Evolutionary conservation across 2,888 invertebrate genomes (phyloP).

Genomic region (Drosophila imparisetae): DNA sequence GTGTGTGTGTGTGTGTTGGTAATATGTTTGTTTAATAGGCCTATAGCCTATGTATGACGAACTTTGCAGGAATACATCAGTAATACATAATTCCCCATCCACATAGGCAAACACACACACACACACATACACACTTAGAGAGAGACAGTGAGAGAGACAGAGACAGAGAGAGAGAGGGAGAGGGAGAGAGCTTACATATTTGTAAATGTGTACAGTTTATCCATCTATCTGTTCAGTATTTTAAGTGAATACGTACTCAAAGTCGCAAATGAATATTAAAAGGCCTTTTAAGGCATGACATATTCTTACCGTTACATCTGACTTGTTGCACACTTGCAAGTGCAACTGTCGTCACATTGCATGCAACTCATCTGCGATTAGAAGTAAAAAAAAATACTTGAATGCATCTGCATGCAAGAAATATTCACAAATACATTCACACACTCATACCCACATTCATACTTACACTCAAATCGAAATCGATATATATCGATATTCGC

Average conservation of each 20-base stretch:
- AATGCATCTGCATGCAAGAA: not conserved
- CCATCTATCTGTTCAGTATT: not conserved
- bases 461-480: not conserved
- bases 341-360: not conserved
- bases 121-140: too few relatives aligned
- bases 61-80: conserved; percentile 47
- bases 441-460: not conserved
- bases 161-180: not conserved
- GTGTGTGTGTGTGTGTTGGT: conserved; percentile 46
- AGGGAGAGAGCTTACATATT: not conserved
- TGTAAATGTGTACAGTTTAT: conserved; percentile 9
- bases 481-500: not conserved
- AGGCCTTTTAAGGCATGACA: not conserved
- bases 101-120: conserved; percentile 4
- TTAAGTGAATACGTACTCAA: conserved; percentile 1
- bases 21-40: conserved; percentile 79
- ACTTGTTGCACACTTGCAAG: conserved; percentile 10
- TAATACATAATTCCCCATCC: conserved; percentile 43
- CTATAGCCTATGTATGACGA: conserved; percentile 57
- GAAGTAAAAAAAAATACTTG: not conserved
- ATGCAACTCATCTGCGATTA: not conserved
- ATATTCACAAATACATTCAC: not conserved
- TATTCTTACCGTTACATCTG: not conserved
- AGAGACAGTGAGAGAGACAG: not conserved
- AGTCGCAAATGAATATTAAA: not conserved